Base-by-base conservation (phyloP, 2,797 vertebrate species). In the Clarias platycephalus region DNA sequence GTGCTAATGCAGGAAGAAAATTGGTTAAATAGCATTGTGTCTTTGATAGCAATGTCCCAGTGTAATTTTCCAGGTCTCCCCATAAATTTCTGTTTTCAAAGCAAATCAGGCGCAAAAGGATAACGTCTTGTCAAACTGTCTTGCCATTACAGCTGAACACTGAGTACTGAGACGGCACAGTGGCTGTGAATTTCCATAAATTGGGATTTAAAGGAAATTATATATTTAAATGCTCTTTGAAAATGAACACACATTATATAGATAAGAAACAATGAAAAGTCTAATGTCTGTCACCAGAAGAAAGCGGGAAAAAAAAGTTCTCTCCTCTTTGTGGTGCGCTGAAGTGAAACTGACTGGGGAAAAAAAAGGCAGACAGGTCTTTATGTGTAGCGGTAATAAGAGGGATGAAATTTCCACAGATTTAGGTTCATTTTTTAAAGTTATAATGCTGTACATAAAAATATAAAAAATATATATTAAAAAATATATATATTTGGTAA, bases 61-160 rank as follows among this genome's bases (percentile, higher is more conserved):
- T 20, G 10, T 77, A 85, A 85, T 83, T 86, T 85, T 80, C 80
- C 66, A 71, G 80, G 84, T 86, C 80, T 49, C 58, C 74, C 74
- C 66, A 89, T 84, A 84, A 89, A 87, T 89, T 86, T 72, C 82
- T 87, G 85, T 89, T 90, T 91, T 89, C 87, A 89, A 90, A 88
- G 88, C 83, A 85, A 88, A 88, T 91, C 86, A 89, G 86, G 86
- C 74, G 83, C 74, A 63, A 84, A 67, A 62, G 72, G 88, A 87
- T 84, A 88, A 88, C 81, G 86, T 68, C 74, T 83, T 89, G 87
- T 89, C 86, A 89, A 66, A 87, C 75, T 71, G 79, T 72, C 86
- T 88, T 55, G 57, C 62, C 24, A 44, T 84, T 82, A 82, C 31
- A 31, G 71, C 81, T 84, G 86, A 86, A 89, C 85, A 77, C 76